Percentiles rank a stretch among this genome's conserved stretches.
phyloP scores from a whole-genome alignment of 1,140 invertebrate genomes.

The Scaptomyza pallida region DNA sequence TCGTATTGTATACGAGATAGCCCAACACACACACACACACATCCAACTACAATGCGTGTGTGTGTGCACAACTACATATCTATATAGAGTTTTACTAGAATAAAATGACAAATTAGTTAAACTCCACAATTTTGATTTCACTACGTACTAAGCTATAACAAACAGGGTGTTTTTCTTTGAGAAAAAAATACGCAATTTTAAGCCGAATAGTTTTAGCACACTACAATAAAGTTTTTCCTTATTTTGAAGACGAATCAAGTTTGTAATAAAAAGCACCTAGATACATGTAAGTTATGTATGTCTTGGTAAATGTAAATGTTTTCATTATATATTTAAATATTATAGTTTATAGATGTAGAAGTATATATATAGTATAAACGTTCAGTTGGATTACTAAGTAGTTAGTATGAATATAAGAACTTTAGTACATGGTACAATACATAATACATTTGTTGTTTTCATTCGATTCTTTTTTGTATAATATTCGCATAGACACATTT shows the following conservation, averaged over 20 bases:
- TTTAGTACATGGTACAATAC: conserved; percentile 28
- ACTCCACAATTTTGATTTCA: conserved; percentile 54
- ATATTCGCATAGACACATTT: conserved; percentile 77
- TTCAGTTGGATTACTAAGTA: conserved; percentile 52
- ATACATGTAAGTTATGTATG: conserved; percentile 38
- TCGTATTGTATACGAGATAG: conserved; percentile 41
- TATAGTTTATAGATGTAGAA: conserved; percentile 43
- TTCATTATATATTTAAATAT: conserved; percentile 20
- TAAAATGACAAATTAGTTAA: conserved; percentile 64
- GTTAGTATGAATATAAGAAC: conserved; percentile 37
- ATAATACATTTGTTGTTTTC: conserved; percentile 26
- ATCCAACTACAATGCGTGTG: conserved; percentile 18
- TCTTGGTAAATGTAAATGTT: conserved; percentile 22
- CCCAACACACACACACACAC: conserved; percentile 12
- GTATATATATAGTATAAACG: conserved; percentile 43
- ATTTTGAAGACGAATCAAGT: conserved; percentile 22
- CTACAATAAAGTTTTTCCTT: conserved; percentile 13
- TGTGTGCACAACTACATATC: conserved; percentile 44
- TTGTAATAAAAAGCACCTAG: conserved; percentile 49
- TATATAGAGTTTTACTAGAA: conserved; percentile 19
- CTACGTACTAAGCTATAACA: conserved; percentile 57
- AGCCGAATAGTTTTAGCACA: conserved; percentile 27
- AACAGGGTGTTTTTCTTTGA: conserved; percentile 58
- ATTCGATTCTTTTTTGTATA: conserved; percentile 36
- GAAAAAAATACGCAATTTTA: conserved; percentile 53